Evolutionary conservation across 2,888 invertebrate species (phyloP), one percentile per base, ranked within the genome.

Genomic region (Aquatica leii): DNA sequence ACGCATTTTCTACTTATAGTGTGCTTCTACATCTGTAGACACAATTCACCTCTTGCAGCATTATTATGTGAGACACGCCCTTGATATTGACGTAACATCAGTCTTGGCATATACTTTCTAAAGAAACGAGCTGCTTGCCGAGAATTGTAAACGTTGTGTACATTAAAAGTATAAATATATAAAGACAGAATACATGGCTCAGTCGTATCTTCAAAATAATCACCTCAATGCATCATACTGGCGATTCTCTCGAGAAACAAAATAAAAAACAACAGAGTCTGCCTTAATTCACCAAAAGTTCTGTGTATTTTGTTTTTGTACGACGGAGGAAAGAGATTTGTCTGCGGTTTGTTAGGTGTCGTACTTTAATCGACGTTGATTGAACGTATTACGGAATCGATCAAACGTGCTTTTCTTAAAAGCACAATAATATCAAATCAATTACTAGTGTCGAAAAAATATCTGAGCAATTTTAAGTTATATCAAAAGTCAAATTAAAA

Each of bases 1-100:
- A n/a, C 46, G 18, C 15, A 46, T 46, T 46, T 46, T 46, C 46
- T 18, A 46, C 18, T 46, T 46, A 46, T 20, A 46, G 46, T 20
- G 46, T 20, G 46, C 11, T 18, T 46, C 18, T 46, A 46, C 46
- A 46, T 46, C 46, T 46, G 18, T 18, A 15, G 46, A 46, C 46
- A 20, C 46, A 46, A 46, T 46, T 46, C 46, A 20, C 46, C 46
- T 46, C 46, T 46, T 20, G n/a, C 9, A 18, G 20, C 18, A 46
- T 46, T 46, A 46, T 46, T 46, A 46, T 46, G 46, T 46, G n/a
- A 46, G 46, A 46, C 46, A 46, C 46, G 46, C 46, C 18, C 4
- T 3, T 1, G 46, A 17, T 46, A 46, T 46, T 46, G 46, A 46
- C 18, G 46, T 46, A 17, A 46, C 46, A 46, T 20, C 20, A 20